phyloP scores from a whole-genome alignment of 2,113 vertebrate species.

The Calypte anna region DNA sequence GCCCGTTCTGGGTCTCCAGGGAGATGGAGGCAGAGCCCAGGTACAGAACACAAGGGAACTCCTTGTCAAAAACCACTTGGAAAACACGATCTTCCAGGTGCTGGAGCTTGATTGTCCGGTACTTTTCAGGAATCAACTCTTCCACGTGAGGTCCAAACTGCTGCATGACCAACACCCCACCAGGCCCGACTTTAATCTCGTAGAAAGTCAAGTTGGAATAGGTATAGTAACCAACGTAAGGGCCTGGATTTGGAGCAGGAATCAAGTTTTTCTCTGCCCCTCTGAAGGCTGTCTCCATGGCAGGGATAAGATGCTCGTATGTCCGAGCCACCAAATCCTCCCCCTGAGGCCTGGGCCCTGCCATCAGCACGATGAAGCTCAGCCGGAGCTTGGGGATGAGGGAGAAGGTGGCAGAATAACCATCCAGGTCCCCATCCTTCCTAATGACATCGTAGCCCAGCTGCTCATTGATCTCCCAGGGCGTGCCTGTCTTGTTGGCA shows the following conservation, averaged over 20 bases:
- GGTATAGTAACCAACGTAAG: conserved; percentile 89
- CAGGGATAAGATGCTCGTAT: conserved; percentile 83
- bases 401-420: conserved; percentile 88
- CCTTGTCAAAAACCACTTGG: conserved; percentile 86
- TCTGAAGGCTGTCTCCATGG: conserved; percentile 83
- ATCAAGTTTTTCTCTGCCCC: conserved; percentile 75
- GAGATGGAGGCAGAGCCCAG: conserved; percentile 85
- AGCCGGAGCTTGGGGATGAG: conserved; percentile 86
- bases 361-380: conserved; percentile 88
- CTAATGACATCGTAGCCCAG: conserved; percentile 84
- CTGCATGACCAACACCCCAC: conserved; percentile 86
- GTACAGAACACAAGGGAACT: conserved; percentile 87
- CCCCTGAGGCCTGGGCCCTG: conserved; percentile 82
- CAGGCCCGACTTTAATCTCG: conserved; percentile 82
- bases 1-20: conserved; percentile 88
- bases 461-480: conserved; percentile 90
- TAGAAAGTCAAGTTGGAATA: conserved; percentile 91
- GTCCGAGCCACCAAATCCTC: conserved; percentile 79
- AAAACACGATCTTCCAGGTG: conserved; percentile 88
- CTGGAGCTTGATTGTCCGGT: conserved; percentile 83
- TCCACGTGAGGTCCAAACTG: conserved; percentile 91
- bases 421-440: conserved; percentile 91
- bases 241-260: conserved; percentile 80
- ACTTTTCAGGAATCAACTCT: conserved; percentile 81
- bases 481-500: conserved; percentile 87